Conservation (phyloP, 2,888 invertebrate species). For the Clostera curtula region DNA sequence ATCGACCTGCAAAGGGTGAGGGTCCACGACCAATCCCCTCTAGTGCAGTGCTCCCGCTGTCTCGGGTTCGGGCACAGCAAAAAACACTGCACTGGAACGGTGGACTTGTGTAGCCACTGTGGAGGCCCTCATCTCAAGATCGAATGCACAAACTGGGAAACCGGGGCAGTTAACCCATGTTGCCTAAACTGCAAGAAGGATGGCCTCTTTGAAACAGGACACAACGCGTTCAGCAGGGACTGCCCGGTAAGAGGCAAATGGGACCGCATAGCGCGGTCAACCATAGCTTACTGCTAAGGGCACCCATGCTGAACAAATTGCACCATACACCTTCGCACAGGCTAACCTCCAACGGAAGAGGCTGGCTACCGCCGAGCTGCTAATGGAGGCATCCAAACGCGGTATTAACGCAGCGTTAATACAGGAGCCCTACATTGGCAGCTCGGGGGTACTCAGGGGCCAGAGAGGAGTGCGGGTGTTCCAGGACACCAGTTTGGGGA, state of each 20-base stretch:
- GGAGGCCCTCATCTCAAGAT: constrained; percentile 5
- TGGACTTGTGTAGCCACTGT: constrained; percentile 7
- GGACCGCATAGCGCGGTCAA: not conserved
- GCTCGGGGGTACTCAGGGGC: not conserved
- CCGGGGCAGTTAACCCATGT: not conserved
- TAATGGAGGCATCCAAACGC: constrained; percentile 1
- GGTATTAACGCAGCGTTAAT: not conserved
- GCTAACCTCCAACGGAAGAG: constrained; percentile 5
- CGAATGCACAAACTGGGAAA: constrained; percentile 3
- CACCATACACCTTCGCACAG: not conserved
- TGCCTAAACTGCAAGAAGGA: constrained; percentile 1
- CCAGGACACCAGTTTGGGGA: constrained; percentile 1
- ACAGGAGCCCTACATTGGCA: constrained; percentile 7
- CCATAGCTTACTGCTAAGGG: no score
- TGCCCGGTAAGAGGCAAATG: not conserved
- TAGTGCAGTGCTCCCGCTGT: not conserved
- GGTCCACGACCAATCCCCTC: not conserved
- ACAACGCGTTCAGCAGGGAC: not conserved
- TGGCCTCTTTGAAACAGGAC: not conserved
- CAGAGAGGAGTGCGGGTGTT: constrained; percentile 1
- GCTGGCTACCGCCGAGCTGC: constrained; percentile 3
- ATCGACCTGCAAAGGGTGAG: constrained; percentile 1
- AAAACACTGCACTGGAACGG: not conserved
- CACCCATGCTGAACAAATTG: not conserved
- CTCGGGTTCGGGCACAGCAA: not conserved